Percentiles rank a stretch among this genome's conserved stretches.
Conservation (phyloP, 2,797 vertebrate genomes). For the Cryptoprocta ferox region DNA sequence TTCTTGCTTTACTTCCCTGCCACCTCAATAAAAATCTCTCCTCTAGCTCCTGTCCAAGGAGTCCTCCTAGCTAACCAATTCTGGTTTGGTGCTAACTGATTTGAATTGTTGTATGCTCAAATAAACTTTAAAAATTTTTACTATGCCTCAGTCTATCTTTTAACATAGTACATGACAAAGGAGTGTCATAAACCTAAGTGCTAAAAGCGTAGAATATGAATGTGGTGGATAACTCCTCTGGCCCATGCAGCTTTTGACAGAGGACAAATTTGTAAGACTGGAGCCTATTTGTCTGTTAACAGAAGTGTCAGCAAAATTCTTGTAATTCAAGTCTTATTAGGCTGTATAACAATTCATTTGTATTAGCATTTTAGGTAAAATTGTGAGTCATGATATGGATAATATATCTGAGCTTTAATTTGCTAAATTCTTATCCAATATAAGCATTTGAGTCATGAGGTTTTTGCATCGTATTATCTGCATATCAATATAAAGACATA, state of each 20-base stretch:
- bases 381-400: not conserved
- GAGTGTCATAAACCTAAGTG: not conserved
- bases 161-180: not conserved
- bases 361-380: not conserved
- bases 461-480: not conserved
- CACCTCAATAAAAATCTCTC: not conserved
- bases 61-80: not conserved
- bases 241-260: not conserved
- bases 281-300: constrained; percentile 31
- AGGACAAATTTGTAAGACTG: not conserved
- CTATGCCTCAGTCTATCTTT: not conserved
- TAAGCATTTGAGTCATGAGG: not conserved
- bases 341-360: not conserved
- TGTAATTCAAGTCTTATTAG: not conserved
- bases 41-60: not conserved
- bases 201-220: not conserved
- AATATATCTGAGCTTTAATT: not conserved
- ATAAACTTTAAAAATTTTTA: not conserved
- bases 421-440: not conserved
- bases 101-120: not conserved
- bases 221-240: not conserved
- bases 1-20: not conserved
- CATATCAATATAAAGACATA: not conserved
- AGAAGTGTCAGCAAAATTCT: constrained; percentile 34
- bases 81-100: not conserved